Base-by-base conservation (phyloP, 1,140 invertebrate species). In the Drosophila rufa region DNA sequence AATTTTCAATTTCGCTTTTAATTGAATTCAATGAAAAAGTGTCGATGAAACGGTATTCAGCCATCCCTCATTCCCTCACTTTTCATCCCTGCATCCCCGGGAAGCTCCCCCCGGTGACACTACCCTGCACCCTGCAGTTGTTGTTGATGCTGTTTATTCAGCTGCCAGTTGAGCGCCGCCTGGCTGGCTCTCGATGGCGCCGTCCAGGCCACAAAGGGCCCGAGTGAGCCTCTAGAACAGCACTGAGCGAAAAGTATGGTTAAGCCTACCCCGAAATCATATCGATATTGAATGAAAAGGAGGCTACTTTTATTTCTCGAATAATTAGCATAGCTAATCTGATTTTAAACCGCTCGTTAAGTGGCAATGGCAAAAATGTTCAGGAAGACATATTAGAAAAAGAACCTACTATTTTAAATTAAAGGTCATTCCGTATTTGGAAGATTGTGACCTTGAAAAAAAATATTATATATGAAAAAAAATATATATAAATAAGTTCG, bases 21-120 rank as follows among this genome's bases (percentile, higher is more conserved):
- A 89, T 89, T 89, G 85, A 89, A 89, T 89, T 89, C 85, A 89
- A 89, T 89, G 80, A 90, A 89, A 89, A 89, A 89, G 85, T 89
- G 85, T 89, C 85, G 85, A 89, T 90, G 85, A 90, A 81, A 79
- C 74, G 85, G 61, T 70, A 84, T 89, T 89, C 85, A 89, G 55
- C 64, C 33, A 58, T 46, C 50, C 57, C 56, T 75, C 48, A 36
- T 14, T 17, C 22, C 9, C 33, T 11, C 50, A 17, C 11, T 15
- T 7, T 1, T 38, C 33, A 36, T 36, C 33, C 33, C 33, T 36
- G 33, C 33, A 36, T 36, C 42, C 40, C 38, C n/a, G 38, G 53
- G 3, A 25, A 9, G 53, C 36, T 15, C 46, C 43, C 38, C 30
- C 22, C 43, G 15, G 15, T 15, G 50, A 9, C 30, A 38, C 43